Percentiles rank a stretch among this genome's conserved stretches.
Evolutionary conservation across 2,888 invertebrate species (phyloP).

Genomic region (Ormyrus labotus): DNA sequence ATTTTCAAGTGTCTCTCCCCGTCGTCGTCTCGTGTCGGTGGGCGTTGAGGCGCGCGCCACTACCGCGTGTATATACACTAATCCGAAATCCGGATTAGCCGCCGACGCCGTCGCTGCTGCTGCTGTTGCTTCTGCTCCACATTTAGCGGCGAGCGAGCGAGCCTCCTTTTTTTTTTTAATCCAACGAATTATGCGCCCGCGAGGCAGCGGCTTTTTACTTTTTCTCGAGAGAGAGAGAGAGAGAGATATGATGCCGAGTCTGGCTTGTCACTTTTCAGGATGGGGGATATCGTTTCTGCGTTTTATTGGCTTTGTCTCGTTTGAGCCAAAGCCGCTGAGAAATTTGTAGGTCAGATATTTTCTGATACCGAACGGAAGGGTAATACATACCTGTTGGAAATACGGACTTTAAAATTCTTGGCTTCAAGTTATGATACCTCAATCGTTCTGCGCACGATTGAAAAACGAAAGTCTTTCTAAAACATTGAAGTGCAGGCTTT

Average conservation of each 20-base stretch:
- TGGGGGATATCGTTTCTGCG: slow-evolving; percentile 5
- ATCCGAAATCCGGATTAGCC: slow-evolving; percentile 75
- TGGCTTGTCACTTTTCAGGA: slow-evolving; percentile 6
- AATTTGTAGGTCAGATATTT: not conserved
- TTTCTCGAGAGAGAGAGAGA: not conserved
- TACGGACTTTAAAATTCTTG: no score
- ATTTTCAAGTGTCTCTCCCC: no score
- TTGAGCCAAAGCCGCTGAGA: no score
- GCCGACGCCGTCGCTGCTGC: slow-evolving; percentile 59
- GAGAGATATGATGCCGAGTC: not conserved
- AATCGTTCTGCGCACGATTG: no score
- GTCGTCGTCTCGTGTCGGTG: no score
- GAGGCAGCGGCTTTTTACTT: not conserved
- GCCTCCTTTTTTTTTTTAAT: slow-evolving; percentile 8
- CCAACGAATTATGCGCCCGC: not conserved
- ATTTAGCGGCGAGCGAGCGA: no score
- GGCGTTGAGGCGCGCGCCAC: slow-evolving; percentile 46
- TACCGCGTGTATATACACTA: slow-evolving; percentile 62
- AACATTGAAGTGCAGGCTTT: no score
- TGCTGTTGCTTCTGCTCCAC: slow-evolving; percentile 51
- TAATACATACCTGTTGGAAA: not conserved
- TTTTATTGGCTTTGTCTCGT: not conserved
- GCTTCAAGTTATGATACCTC: no score
- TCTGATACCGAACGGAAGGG: not conserved
- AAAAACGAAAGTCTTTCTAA: no score